A percentile compares a stretch with the other conserved stretches of the same genome.
These are phyloP conservation scores for Toxonevra muliebris DNA, from an alignment of 2,888 invertebrate species.

Conservation along the genomic window DNA sequence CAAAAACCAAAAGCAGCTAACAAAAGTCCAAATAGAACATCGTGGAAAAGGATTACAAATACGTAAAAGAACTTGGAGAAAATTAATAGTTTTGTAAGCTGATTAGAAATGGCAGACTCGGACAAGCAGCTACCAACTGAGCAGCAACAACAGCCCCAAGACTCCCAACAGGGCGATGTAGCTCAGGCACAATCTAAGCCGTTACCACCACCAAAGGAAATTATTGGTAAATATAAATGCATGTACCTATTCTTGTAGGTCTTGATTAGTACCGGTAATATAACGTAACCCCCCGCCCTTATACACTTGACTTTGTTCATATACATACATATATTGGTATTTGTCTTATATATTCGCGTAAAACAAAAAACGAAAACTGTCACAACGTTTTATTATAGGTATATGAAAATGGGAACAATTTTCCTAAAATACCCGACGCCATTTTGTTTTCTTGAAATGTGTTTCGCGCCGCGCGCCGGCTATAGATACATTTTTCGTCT, in stretches of 20 bases:
- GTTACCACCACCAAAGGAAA: constrained; percentile 75
- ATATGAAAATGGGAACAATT: constrained; percentile 33
- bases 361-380: constrained; percentile 32
- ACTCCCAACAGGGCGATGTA: constrained; percentile 53
- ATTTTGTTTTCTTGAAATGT: constrained; percentile 50
- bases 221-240: constrained; percentile 81
- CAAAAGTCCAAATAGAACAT: constrained; percentile 40
- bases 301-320: background rate
- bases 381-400: background rate
- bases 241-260: background rate
- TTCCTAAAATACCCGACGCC: constrained; percentile 59
- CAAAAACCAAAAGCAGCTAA: constrained; percentile 46
- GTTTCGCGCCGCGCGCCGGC: constrained; percentile 28
- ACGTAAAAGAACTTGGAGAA: constrained; percentile 28
- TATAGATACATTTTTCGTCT: constrained; percentile 33
- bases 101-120: constrained; percentile 86
- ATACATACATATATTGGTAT: background rate
- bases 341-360: background rate
- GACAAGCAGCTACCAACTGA: constrained; percentile 72
- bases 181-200: constrained; percentile 58
- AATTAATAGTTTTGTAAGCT: constrained; percentile 38
- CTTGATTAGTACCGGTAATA: no score
- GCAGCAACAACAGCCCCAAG: constrained; percentile 70
- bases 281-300: background rate
- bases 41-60: constrained; percentile 40